These are phyloP conservation scores for Panonychus citri DNA, from an alignment of 1,140 invertebrate species.

Conservation along the genomic window DNA sequence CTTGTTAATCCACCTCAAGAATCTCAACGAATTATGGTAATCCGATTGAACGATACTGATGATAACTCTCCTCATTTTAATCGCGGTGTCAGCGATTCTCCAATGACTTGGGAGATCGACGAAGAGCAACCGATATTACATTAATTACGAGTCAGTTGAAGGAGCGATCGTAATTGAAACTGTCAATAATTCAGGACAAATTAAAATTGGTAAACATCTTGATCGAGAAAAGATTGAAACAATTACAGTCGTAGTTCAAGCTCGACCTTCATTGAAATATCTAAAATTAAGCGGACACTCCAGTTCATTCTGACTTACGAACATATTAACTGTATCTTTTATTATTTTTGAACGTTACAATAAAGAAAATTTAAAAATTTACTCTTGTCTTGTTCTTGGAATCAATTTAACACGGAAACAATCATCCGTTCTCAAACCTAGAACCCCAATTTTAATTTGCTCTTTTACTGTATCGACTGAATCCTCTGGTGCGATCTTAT, in stretches of 20 bases:
- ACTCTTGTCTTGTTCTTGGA: too few species aligned
- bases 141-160: constrained; percentile 54
- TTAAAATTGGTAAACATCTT: constrained; percentile 34
- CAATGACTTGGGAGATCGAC: constrained; percentile 19
- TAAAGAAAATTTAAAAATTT: too few species aligned
- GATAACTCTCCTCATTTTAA: constrained; percentile 50
- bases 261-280: constrained; percentile 32
- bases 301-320: constrained; percentile 42
- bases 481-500: too few species aligned
- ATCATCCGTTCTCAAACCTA: not conserved
- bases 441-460: too few species aligned
- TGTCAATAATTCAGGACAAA: constrained; percentile 20
- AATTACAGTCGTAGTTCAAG: constrained; percentile 40
- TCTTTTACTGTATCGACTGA: too few species aligned
- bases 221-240: constrained; percentile 38
- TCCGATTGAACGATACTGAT: constrained; percentile 46
- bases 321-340: too few species aligned
- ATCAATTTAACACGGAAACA: not conserved
- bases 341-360: too few species aligned
- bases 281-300: constrained; percentile 29
- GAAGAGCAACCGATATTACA: constrained; percentile 55
- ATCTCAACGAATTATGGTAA: constrained; percentile 38
- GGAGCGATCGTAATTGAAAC: constrained; percentile 36
- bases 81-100: constrained; percentile 18
- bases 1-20: constrained; percentile 47